Percentiles rank a stretch among this genome's conserved stretches.
phyloP scores from a whole-genome alignment of 64 coral and sea anemone genomes.

The Acropora tenuis region DNA sequence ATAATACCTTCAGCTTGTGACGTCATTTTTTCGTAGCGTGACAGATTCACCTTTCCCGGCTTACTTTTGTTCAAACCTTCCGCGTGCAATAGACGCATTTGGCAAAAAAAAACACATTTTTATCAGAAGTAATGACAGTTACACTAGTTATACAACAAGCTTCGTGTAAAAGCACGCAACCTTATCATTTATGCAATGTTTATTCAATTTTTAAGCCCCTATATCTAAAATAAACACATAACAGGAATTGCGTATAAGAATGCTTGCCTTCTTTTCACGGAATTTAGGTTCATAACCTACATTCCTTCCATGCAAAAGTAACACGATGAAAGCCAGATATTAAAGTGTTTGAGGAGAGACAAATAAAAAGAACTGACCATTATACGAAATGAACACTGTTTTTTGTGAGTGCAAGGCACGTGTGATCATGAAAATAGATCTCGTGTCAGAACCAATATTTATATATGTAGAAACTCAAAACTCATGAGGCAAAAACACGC shows the following conservation, averaged over 20 bases:
- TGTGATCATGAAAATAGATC: no score
- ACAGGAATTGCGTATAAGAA: slow-evolving; percentile 1
- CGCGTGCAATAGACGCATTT: neutral
- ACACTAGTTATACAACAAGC: neutral
- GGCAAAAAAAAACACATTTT: neutral
- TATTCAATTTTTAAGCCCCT: neutral
- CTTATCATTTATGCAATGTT: slow-evolving; percentile 1
- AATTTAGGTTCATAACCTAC: slow-evolving; percentile 2
- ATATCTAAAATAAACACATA: neutral
- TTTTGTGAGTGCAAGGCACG: no score
- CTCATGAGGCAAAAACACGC: no score
- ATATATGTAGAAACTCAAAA: no score
- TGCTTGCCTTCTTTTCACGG: neutral
- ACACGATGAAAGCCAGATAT: neutral
- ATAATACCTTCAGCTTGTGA: neutral
- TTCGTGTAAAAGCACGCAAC: neutral
- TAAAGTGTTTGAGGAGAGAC: neutral
- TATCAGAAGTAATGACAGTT: neutral
- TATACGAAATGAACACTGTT: no score
- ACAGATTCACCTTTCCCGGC: neutral
- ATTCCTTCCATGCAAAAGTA: slow-evolving; percentile 31
- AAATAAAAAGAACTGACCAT: no score
- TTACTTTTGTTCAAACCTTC: neutral
- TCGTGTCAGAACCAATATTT: no score
- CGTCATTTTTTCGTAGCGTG: slow-evolving; percentile 21